Percentiles rank a stretch among this genome's conserved stretches.
These are phyloP conservation scores for Decapterus maruadsi DNA, from an alignment of 2,797 vertebrate species.

Conservation along the genomic window DNA sequence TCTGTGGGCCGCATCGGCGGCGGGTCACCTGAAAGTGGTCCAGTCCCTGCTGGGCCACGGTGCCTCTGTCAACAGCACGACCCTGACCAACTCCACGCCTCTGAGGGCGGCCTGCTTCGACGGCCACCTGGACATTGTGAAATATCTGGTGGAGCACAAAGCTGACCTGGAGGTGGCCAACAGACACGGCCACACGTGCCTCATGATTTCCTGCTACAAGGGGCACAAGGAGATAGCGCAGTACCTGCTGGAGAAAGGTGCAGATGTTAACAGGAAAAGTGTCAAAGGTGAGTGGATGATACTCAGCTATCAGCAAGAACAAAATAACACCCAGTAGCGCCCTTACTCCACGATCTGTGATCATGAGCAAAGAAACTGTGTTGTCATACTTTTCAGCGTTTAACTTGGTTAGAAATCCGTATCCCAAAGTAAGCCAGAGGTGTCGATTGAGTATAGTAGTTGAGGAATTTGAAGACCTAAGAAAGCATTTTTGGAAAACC, in stretches of 20 bases:
- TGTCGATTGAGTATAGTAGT: background rate
- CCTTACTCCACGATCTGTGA: background rate
- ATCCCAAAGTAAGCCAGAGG: background rate
- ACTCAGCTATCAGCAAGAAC: no score
- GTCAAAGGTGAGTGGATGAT: conserved; percentile 92
- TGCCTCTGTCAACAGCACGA: conserved; percentile 97
- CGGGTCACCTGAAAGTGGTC: conserved; percentile 96
- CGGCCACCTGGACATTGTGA: conserved; percentile 97
- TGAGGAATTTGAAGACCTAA: background rate
- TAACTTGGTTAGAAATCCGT: background rate
- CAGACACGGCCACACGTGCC: conserved; percentile 96
- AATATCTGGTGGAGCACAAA: conserved; percentile 96
- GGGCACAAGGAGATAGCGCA: conserved; percentile 98
- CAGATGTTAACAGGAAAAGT: conserved; percentile 98
- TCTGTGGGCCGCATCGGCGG: conserved; percentile 96
- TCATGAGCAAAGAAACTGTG: background rate
- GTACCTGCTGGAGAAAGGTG: conserved; percentile 96
- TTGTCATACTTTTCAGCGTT: no score
- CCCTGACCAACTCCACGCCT: conserved; percentile 96
- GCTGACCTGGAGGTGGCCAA: conserved; percentile 98
- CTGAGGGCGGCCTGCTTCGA: conserved; percentile 97
- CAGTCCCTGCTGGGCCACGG: conserved; percentile 95
- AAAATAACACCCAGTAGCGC: background rate
- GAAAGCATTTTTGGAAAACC: background rate
- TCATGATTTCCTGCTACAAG: conserved; percentile 99